Evolutionary conservation across 1,140 invertebrate species (phyloP), one percentile per base, ranked within the genome.

Genomic region (Cotesia vestalis): DNA sequence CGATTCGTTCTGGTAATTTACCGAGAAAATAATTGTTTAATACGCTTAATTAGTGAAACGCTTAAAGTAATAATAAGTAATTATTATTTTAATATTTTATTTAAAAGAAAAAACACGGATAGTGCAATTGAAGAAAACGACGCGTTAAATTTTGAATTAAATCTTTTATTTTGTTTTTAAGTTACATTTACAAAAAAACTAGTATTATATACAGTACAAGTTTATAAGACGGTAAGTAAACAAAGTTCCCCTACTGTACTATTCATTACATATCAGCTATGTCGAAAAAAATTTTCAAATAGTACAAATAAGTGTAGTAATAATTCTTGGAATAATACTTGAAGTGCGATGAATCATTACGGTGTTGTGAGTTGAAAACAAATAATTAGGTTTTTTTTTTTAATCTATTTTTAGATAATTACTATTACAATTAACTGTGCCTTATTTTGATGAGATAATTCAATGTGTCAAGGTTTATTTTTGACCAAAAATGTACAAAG

Each of bases 381-480:
- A 27, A 27, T 27, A 27, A 27, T 27, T 27, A 27, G 27, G 27
- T 2, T 27, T 27, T 27, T 27, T 27, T 2, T 27, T 27, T 27
- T 27, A 27, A 0, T 36, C n/a, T 64, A 64, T 64, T 64, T 64
- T 64, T 40, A 64, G 34, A 4, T 12, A 8, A 61, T 61, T 35
- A 61, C 60, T 8, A 61, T 61, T 61, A 61, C 60, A 20, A 61
- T 61, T 61, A 46, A 46, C 40, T 2, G 11, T 46, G 17, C 6
- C 60, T 38, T 14, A 4, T 64, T 64, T 64, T 12, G 62, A 4
- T 64, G 14, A 64, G 4, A 34, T 64, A 36, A 64, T 8, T 64
- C 62, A 64, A 40, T 36, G 62, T 46, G 62, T 46, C 62, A 64
- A 64, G 62, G 62, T n/a, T 20, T 38, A 11, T 57, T 57, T 46